Conservation (phyloP, 2,888 invertebrate species). For the Coelinius sp. region DNA sequence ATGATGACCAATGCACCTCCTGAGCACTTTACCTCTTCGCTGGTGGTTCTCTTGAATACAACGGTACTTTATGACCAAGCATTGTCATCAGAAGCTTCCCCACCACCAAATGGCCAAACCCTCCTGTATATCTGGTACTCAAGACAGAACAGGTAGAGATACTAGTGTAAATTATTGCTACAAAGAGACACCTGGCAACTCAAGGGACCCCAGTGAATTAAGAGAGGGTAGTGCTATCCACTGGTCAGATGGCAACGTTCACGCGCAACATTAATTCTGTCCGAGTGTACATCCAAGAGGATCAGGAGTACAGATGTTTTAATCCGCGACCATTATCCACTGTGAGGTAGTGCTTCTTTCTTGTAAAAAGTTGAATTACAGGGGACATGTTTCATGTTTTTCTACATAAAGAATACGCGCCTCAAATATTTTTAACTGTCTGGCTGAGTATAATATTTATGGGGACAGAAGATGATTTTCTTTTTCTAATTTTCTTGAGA, state of each 20-base stretch:
- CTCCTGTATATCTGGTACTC: slow-evolving; percentile 33
- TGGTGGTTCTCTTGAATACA: slow-evolving; percentile 29
- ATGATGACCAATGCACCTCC: slow-evolving; percentile 43
- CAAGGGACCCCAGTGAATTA: background rate
- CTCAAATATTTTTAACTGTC: no score
- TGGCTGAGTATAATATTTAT: no score
- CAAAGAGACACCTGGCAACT: background rate
- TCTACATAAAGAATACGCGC: no score
- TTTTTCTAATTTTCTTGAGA: background rate
- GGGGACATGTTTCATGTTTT: background rate
- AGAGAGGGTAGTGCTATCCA: slow-evolving; percentile 9
- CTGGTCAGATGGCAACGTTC: background rate
- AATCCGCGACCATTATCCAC: background rate
- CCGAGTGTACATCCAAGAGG: background rate
- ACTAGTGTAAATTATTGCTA: slow-evolving; percentile 52
- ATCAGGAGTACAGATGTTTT: background rate
- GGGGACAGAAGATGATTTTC: no score
- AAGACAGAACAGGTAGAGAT: slow-evolving; percentile 50
- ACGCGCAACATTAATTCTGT: slow-evolving; percentile 14
- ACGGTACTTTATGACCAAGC: slow-evolving; percentile 53
- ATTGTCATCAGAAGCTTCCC: slow-evolving; percentile 58
- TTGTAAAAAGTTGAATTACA: background rate
- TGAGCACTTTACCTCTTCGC: slow-evolving; percentile 48
- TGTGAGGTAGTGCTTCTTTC: background rate
- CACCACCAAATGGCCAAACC: slow-evolving; percentile 53